Percentiles rank a stretch among this genome's conserved stretches.
These are phyloP conservation scores for Apodemia duryi DNA, from an alignment of 2,888 invertebrate genomes.

Conservation along the genomic window DNA sequence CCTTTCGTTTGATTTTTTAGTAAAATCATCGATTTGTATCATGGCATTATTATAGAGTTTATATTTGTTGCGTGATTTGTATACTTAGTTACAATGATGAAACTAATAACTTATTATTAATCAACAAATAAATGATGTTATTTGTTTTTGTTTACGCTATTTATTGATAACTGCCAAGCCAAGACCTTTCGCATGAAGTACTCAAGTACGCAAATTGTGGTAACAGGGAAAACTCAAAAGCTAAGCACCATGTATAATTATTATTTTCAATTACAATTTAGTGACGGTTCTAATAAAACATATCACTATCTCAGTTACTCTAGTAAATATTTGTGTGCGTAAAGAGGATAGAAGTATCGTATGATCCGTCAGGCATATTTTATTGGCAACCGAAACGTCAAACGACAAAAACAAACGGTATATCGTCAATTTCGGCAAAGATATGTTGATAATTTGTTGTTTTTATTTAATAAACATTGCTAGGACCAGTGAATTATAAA, in stretches of 20 bases:
- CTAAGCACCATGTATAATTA: conserved; percentile 24
- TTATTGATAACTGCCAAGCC: conserved; percentile 28
- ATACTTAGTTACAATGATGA: too few relatives aligned
- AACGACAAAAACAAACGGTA: conserved; percentile 51
- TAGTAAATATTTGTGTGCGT: conserved; percentile 28
- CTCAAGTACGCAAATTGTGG: conserved; percentile 22
- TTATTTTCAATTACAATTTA: conserved; percentile 31
- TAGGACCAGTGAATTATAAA: conserved; percentile 37
- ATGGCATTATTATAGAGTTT: too few relatives aligned
- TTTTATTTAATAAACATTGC: conserved; percentile 36
- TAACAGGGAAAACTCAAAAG: conserved; percentile 2
- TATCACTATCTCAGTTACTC: conserved; percentile 40
- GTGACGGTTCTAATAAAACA: conserved; percentile 29
- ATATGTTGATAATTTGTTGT: conserved; percentile 46
- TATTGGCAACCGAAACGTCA: conserved; percentile 55
- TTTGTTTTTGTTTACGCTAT: background rate
- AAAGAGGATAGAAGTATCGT: conserved; percentile 57
- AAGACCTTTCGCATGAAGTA: conserved; percentile 31
- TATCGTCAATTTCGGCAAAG: conserved; percentile 39
- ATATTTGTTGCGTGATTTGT: too few relatives aligned
- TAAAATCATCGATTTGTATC: too few relatives aligned
- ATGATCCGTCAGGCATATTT: conserved; percentile 60
- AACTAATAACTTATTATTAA: background rate
- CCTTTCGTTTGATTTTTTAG: too few relatives aligned
- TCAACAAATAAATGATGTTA: conserved; percentile 1